Base-by-base conservation (phyloP, 2,113 vertebrate species). In the Oophaga pumilio region DNA sequence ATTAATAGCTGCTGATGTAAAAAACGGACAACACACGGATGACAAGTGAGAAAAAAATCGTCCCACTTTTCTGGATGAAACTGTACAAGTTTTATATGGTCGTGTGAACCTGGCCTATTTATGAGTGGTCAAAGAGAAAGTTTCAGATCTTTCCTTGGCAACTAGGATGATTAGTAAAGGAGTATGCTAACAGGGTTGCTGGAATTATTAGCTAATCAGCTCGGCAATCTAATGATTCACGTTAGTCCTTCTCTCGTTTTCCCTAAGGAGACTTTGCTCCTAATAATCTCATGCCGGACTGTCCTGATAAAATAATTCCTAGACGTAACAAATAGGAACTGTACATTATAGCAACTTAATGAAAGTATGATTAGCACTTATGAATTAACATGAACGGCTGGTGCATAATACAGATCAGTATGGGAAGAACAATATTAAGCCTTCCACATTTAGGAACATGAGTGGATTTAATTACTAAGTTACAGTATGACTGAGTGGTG, bases 261-360 rank as follows among this genome's bases (percentile, higher is more conserved):
- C 80, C 60, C 80, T 66, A 64, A 82, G 60, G 62, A 82, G 62
- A 52, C 60, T 68, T 82, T 82, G 59, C 13, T 50, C 43, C 33
- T 50, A 82, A 66, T 49, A 68, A 66, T 82, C 60, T 82, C 43
- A 82, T 82, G n/a, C 60, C 66, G 13, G 28, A 60, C 6, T n/a
- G 57, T 82, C 22, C 43, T 68, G 60, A 52, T 17, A 64, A 64
- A 66, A 50, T 66, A 50, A 66, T 66, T 82, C 80, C 43, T 82
- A 6, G 28, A 52, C 15, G 17, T 82, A 49, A 22, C 60, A 82
- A 66, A 82, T 22, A 66, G 28, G 22, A 64, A 82, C n/a, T 82
- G 43, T 80, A 60, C 13, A 60, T 12, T 22, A 66, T 7, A 82
- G 26, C 59, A 82, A 28, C 33, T 18, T 64, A 82, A 82, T 82